A percentile compares a stretch with the other conserved stretches of the same genome.
These are phyloP conservation scores for Eupleurogrammus muticus DNA, from an alignment of 2,797 vertebrate genomes.

Conservation along the genomic window DNA sequence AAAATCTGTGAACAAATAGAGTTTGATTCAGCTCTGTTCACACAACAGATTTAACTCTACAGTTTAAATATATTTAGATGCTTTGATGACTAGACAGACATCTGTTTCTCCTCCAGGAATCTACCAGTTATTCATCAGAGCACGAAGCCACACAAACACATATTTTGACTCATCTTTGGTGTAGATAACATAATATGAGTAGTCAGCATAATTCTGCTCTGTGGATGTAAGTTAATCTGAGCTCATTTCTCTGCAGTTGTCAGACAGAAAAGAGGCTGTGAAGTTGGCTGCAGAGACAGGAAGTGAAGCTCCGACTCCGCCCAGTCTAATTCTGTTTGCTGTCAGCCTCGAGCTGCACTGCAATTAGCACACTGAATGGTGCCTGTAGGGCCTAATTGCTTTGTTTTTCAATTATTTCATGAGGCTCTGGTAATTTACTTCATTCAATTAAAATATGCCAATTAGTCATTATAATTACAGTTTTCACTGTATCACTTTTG, in stretches of 20 bases:
- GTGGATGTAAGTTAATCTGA: slow-evolving; percentile 16
- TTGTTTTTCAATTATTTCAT: slow-evolving; percentile 88
- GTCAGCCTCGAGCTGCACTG: slow-evolving; percentile 78
- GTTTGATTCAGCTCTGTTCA: too few species aligned
- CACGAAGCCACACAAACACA: slow-evolving; percentile 11
- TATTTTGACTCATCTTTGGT: slow-evolving; percentile 9
- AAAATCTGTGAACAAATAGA: too few species aligned
- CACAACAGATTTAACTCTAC: too few species aligned
- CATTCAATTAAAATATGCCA: slow-evolving; percentile 86
- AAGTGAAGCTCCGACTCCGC: slow-evolving; percentile 71
- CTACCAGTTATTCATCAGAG: slow-evolving; percentile 1
- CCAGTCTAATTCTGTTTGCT: slow-evolving; percentile 83
- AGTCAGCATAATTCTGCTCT: slow-evolving; percentile 35
- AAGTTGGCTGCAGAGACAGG: slow-evolving; percentile 62
- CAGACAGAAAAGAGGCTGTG: slow-evolving; percentile 45
- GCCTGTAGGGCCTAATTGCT: slow-evolving; percentile 84
- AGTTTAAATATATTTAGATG: not conserved
- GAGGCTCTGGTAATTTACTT: slow-evolving; percentile 86
- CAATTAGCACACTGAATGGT: slow-evolving; percentile 85
- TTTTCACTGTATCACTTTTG: slow-evolving; percentile 86
- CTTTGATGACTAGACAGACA: not conserved
- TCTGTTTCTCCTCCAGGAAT: not conserved
- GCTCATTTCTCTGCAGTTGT: slow-evolving; percentile 10
- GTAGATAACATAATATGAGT: slow-evolving; percentile 13
- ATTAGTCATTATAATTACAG: slow-evolving; percentile 88